These are phyloP conservation scores for Pseudomyrmex cubaensis DNA, from an alignment of 1,140 invertebrate genomes.

Conservation along the genomic window DNA sequence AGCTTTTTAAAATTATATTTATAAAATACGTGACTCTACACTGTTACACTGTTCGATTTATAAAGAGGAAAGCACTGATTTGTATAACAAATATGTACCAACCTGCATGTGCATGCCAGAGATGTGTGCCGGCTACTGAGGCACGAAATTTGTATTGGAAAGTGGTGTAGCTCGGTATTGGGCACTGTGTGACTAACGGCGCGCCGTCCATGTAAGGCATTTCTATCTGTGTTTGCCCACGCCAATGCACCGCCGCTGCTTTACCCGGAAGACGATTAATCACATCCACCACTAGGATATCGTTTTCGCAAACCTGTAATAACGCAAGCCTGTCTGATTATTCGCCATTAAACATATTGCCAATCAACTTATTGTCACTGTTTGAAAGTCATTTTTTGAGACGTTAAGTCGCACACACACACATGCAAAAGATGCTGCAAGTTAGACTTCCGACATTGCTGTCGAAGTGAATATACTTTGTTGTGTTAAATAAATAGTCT, in stretches of 20 bases:
- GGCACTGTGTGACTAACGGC: slow-evolving; percentile 93
- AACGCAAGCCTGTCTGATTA: slow-evolving; percentile 15
- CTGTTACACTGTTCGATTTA: too few relatives aligned
- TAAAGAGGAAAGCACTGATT: too few relatives aligned
- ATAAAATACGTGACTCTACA: too few relatives aligned
- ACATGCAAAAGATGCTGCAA: too few relatives aligned
- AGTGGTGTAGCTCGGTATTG: slow-evolving; percentile 91
- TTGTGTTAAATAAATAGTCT: too few relatives aligned
- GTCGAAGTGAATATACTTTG: too few relatives aligned
- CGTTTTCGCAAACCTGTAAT: slow-evolving; percentile 92
- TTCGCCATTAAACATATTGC: background rate
- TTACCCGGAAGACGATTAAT: slow-evolving; percentile 91
- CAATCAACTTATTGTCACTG: too few relatives aligned
- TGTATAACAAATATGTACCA: background rate
- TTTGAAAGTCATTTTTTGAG: too few relatives aligned
- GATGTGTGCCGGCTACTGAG: slow-evolving; percentile 89
- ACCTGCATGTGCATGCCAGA: slow-evolving; percentile 91
- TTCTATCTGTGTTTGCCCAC: slow-evolving; percentile 91
- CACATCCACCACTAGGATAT: slow-evolving; percentile 93
- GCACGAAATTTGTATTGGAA: slow-evolving; percentile 93
- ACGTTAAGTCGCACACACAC: too few relatives aligned
- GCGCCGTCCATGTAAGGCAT: slow-evolving; percentile 95
- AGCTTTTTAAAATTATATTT: too few relatives aligned
- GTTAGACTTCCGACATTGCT: too few relatives aligned
- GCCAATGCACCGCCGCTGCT: slow-evolving; percentile 92